Evolutionary conservation across 2,113 vertebrate genomes (phyloP).

Genomic region (Halcyon malimbica): DNA sequence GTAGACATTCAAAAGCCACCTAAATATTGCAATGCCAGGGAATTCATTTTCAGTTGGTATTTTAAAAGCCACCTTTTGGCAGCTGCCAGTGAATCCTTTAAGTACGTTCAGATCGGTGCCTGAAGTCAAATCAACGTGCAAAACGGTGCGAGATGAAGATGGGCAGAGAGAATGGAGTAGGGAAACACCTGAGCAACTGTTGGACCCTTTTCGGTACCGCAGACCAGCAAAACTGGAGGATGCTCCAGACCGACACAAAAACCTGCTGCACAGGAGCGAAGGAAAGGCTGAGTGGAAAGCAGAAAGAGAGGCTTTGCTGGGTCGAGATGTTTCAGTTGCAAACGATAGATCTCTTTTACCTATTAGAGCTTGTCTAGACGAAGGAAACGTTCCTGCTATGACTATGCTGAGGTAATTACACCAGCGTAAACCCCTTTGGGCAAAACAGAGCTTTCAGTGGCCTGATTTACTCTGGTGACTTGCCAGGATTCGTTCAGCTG

Average conservation of each 20-base stretch:
- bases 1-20: neutral
- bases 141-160: neutral
- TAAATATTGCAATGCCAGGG: neutral
- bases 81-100: neutral
- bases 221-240: neutral
- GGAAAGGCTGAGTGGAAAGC: neutral
- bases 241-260: neutral
- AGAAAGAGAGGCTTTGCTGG: neutral
- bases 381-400: conserved; percentile 60
- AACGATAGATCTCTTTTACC: conserved; percentile 56
- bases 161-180: neutral
- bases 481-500: conserved; percentile 65
- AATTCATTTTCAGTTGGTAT: neutral
- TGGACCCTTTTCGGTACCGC: neutral
- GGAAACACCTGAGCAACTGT: neutral
- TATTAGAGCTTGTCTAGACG: conserved; percentile 67
- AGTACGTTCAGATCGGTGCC: neutral
- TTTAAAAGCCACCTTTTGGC: neutral
- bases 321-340: conserved; percentile 1
- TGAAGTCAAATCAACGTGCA: neutral
- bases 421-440: conserved; percentile 54
- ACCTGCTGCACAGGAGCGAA: rapidly evolving
- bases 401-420: conserved; percentile 54
- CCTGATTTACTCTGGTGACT: conserved; percentile 62
- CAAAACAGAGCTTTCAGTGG: conserved; percentile 66